These are phyloP conservation scores for Euplexia lucipara DNA, from an alignment of 2,888 invertebrate genomes.

Conservation along the genomic window DNA sequence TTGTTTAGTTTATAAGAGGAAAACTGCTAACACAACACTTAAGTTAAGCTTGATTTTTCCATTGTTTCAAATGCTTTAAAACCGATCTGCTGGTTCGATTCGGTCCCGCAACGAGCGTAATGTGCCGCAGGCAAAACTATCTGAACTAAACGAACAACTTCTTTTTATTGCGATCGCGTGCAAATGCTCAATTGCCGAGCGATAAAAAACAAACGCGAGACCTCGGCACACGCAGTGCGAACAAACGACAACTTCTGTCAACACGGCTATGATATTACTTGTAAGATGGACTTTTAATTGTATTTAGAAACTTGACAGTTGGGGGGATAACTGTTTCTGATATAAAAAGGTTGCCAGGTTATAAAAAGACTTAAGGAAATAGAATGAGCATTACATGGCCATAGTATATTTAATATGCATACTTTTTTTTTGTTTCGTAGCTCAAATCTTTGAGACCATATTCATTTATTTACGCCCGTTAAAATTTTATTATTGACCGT, in stretches of 20 bases:
- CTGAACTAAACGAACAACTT: slow-evolving; percentile 60
- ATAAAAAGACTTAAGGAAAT: no score
- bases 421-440: no score
- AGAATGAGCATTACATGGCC: no score
- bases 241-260: slow-evolving; percentile 45
- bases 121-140: slow-evolving; percentile 43
- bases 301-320: no score
- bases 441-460: no score
- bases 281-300: no score
- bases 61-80: slow-evolving; percentile 47
- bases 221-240: slow-evolving; percentile 42
- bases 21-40: slow-evolving; percentile 14
- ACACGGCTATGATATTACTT: slow-evolving; percentile 33
- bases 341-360: no score
- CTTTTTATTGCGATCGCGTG: slow-evolving; percentile 64
- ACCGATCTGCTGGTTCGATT: slow-evolving; percentile 47
- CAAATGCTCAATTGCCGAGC: slow-evolving; percentile 56
- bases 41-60: slow-evolving; percentile 23
- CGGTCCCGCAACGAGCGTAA: slow-evolving; percentile 31
- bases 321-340: no score
- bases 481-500: no score
- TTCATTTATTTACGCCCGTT: no score
- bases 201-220: slow-evolving; percentile 58
- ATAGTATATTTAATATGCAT: no score
- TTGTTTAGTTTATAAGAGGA: not conserved